Base-by-base conservation (phyloP, 2,888 invertebrate species). In the Drosophila affinis region DNA sequence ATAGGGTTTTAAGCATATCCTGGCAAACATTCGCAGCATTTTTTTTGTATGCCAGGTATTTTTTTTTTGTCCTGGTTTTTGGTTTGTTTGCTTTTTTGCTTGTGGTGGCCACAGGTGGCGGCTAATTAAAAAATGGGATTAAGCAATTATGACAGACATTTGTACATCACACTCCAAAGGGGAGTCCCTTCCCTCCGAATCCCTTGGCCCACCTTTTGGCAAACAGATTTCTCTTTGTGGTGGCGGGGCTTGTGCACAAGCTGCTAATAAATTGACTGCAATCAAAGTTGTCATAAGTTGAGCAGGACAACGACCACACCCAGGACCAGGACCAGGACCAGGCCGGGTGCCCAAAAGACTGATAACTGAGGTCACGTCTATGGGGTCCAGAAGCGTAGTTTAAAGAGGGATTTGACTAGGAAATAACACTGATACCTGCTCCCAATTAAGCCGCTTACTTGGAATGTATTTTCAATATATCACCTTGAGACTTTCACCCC, bases 271-370 rank as follows among this genome's bases (percentile, higher is more conserved):
- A 83, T 83, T 87, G 88, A 79, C 74, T 87, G 85, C 82, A 83
- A 83, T 83, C 87, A 87, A 77, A 85, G 87, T 79, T 83, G 88
- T 87, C 83, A 87, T 83, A 83, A 87, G 86, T 79, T 76, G 74
- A 64, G 69, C 73, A 48, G 75, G 65, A 58, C 72, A 72, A 72
- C 72, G 63, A 57, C 62, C 71, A 72, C 57, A 52, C 3, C 14
- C 6, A 39, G 53, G 48, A 24, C 32, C 39, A 21, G 46, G 17
- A 9, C 6, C 5, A 39, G 53, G 48, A 24, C 45, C 29, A 21
- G 46, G 17, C n/a, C 45, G 14, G 39, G 14, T 39, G n/a, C 39
- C 39, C 39, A 39, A 32, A 32, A 45, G 67, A 78, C 72, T 76
- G 77, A 72, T 74, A 82, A 65, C 83, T 76, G 75, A 60, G 86